Evolutionary conservation across 1,140 invertebrate species (phyloP).

Genomic region (Hormaphis cornu): DNA sequence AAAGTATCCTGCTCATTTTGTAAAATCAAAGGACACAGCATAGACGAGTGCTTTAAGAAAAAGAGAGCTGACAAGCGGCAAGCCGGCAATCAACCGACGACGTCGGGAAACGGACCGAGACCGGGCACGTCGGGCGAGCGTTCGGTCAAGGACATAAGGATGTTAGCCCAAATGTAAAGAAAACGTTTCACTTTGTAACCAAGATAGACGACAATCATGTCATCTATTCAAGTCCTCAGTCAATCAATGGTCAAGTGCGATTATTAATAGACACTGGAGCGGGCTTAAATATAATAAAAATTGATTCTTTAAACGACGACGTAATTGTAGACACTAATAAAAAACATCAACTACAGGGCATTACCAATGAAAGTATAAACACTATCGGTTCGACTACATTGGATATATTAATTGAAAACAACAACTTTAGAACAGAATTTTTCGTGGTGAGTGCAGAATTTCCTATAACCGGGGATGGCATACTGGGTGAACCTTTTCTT

Average conservation of each 20-base stretch:
- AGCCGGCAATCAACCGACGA: background rate
- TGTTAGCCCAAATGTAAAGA: background rate
- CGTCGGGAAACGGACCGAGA: background rate
- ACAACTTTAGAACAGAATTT: too few relatives aligned
- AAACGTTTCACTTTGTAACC: background rate
- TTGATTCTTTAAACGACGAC: background rate
- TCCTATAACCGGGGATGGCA: too few relatives aligned
- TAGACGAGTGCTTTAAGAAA: background rate
- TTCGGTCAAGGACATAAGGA: background rate
- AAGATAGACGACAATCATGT: background rate
- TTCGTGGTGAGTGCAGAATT: too few relatives aligned
- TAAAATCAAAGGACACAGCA: background rate
- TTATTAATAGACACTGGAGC: conserved; percentile 4
- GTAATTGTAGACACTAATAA: too few relatives aligned
- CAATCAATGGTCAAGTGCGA: background rate
- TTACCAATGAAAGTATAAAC: too few relatives aligned
- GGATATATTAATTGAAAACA: too few relatives aligned
- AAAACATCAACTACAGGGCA: too few relatives aligned
- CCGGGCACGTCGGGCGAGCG: background rate
- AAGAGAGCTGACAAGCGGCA: background rate
- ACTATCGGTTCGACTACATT: too few relatives aligned
- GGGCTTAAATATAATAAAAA: background rate
- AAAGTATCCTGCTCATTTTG: background rate
- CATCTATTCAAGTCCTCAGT: background rate
- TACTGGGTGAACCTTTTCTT: too few relatives aligned